Conservation (phyloP, 2,888 invertebrate genomes). For the Ischnura elegans region DNA sequence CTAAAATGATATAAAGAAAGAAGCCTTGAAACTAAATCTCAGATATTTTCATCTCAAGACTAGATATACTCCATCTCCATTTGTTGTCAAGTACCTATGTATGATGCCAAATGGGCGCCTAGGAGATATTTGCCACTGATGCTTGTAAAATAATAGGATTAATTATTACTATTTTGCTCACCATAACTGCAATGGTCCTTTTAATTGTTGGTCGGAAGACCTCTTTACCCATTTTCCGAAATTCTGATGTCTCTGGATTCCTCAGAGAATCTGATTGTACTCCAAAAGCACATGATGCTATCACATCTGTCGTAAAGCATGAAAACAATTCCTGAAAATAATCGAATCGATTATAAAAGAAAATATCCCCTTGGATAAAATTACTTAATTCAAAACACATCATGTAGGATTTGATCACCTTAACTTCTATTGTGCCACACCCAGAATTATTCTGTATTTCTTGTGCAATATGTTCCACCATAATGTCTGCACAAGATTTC, state of each 20-base stretch:
- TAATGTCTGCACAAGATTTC: constrained; percentile 80
- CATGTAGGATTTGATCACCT: background rate
- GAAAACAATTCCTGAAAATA: constrained; percentile 69
- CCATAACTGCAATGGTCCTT: background rate
- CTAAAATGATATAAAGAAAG: no score
- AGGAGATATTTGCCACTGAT: no score
- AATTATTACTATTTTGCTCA: background rate
- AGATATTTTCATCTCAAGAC: no score
- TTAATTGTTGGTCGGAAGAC: constrained; percentile 69
- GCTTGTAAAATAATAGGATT: no score
- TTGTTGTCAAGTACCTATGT: no score
- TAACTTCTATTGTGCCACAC: background rate
- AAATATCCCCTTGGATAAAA: background rate
- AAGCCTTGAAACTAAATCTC: no score
- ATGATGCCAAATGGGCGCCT: no score
- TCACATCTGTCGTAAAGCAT: constrained; percentile 71
- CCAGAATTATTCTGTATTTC: constrained; percentile 24
- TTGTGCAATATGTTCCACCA: constrained; percentile 73
- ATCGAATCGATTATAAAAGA: background rate
- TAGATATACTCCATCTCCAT: no score
- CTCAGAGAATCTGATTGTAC: constrained; percentile 70
- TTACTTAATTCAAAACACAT: background rate
- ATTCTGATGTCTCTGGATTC: constrained; percentile 70
- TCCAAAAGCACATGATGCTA: constrained; percentile 71
- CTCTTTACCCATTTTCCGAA: constrained; percentile 70